Percentiles rank a stretch among this genome's conserved stretches.
Conservation (phyloP, 2,797 vertebrate species). For the Prunella strophiata region DNA sequence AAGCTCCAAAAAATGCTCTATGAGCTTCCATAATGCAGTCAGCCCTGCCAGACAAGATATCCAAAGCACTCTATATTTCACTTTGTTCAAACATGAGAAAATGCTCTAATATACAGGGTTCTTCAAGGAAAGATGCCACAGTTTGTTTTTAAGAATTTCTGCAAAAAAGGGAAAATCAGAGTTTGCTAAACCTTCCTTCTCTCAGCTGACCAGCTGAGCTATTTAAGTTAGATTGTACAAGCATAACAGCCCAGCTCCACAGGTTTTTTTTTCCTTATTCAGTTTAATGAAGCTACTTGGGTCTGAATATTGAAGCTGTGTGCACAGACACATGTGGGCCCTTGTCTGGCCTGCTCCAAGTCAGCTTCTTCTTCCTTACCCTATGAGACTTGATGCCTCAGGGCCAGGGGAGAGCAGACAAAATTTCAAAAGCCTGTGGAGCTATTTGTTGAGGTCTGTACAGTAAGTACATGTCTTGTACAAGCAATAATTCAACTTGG, state of each 20-base stretch:
- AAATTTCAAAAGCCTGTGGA: background rate
- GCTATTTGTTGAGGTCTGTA: conserved; percentile 16
- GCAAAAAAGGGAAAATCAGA: background rate
- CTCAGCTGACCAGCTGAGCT: background rate
- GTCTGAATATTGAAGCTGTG: background rate
- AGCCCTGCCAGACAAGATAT: background rate
- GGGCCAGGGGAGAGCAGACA: background rate
- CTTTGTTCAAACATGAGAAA: background rate
- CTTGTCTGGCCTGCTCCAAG: background rate
- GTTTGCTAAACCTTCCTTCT: background rate
- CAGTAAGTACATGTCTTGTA: background rate
- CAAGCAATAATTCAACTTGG: background rate
- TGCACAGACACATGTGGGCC: rapidly evolving
- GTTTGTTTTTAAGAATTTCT: background rate
- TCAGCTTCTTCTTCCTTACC: background rate
- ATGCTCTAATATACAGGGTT: background rate
- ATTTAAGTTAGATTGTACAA: background rate
- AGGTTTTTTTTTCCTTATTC: background rate
- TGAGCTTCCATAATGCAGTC: background rate
- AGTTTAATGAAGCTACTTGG: background rate
- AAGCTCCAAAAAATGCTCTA: background rate
- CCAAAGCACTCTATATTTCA: background rate
- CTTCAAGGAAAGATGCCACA: background rate
- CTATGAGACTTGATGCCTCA: background rate
- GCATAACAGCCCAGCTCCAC: background rate